Percentiles rank a stretch among this genome's conserved stretches.
phyloP scores from a whole-genome alignment of 2,888 invertebrate genomes.

The Odontothrips loti region DNA sequence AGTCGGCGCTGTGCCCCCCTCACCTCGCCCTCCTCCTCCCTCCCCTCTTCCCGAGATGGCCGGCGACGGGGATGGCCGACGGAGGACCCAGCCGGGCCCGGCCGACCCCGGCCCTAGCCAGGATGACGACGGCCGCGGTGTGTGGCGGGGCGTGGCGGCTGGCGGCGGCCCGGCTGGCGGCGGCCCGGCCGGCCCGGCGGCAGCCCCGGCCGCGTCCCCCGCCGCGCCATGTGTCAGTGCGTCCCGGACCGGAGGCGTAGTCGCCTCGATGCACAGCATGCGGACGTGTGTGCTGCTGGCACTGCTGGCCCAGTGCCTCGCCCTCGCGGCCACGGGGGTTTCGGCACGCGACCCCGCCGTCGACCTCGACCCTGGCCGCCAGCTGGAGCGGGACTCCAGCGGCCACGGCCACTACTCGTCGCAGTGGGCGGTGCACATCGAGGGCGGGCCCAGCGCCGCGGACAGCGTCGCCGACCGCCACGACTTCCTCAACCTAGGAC shows the following conservation, averaged over 20 bases:
- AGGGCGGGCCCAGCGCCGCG: conserved; percentile 53
- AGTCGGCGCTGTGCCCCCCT: not conserved
- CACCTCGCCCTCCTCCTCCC: not conserved
- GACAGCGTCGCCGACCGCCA: conserved; percentile 53
- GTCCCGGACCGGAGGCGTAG: not conserved
- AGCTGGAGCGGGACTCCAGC: conserved; percentile 30
- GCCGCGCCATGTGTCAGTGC: not conserved
- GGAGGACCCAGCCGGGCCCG: too few species aligned
- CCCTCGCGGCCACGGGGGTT: conserved; percentile 32
- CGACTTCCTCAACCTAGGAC: conserved; percentile 54
- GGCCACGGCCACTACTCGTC: conserved; percentile 48
- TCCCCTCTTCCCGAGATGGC: not conserved
- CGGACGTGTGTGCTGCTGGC: conserved; percentile 5
- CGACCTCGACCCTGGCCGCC: not conserved
- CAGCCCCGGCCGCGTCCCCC: not conserved
- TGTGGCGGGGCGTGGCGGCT: not conserved
- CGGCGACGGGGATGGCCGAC: not conserved
- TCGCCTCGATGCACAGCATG: not conserved
- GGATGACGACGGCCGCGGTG: not conserved
- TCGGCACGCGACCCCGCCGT: conserved; percentile 34
- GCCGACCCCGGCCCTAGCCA: not conserved
- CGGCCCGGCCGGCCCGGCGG: not conserved
- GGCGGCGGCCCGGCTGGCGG: not conserved
- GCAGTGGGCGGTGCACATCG: conserved; percentile 59
- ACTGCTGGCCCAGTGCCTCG: conserved; percentile 16